phyloP scores from a whole-genome alignment of 2,888 invertebrate species.

The Carabus problematicus region DNA sequence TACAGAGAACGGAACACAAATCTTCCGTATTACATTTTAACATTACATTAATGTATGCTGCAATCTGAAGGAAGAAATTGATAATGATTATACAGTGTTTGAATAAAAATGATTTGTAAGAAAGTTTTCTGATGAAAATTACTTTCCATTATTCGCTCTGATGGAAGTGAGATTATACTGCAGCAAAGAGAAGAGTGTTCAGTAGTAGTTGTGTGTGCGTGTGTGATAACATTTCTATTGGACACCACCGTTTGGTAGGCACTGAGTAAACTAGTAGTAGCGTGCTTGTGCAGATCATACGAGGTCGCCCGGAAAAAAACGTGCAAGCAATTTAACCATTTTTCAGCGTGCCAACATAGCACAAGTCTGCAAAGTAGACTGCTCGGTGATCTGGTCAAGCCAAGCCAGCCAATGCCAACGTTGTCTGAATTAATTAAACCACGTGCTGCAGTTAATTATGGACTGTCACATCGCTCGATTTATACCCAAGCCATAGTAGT shows the following conservation, averaged over 20 bases:
- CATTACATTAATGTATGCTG: too few species aligned
- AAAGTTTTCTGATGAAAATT: too few species aligned
- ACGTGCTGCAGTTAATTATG: slow-evolving; percentile 40
- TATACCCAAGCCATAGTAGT: slow-evolving; percentile 22
- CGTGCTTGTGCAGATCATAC: slow-evolving; percentile 31
- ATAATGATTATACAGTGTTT: too few species aligned
- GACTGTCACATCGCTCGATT: slow-evolving; percentile 36
- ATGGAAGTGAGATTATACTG: too few species aligned
- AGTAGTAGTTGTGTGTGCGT: too few species aligned
- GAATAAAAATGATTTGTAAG: too few species aligned
- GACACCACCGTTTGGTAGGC: slow-evolving; percentile 20
- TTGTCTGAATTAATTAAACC: slow-evolving; percentile 42
- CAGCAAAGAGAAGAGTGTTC: too few species aligned
- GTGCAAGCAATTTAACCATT: slow-evolving; percentile 38
- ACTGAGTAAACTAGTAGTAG: slow-evolving; percentile 37
- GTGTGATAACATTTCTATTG: too few species aligned
- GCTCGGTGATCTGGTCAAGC: background rate
- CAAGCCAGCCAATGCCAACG: slow-evolving; percentile 4
- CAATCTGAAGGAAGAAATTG: too few species aligned
- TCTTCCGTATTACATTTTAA: too few species aligned
- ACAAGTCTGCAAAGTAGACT: slow-evolving; percentile 28
- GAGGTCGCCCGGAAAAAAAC: slow-evolving; percentile 34
- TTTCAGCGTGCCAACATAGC: slow-evolving; percentile 32
- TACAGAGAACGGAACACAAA: too few species aligned
- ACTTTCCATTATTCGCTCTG: too few species aligned